A percentile compares a stretch with the other conserved stretches of the same genome.
These are phyloP conservation scores for Chesias legatella DNA, from an alignment of 2,888 invertebrate genomes.

Conservation along the genomic window DNA sequence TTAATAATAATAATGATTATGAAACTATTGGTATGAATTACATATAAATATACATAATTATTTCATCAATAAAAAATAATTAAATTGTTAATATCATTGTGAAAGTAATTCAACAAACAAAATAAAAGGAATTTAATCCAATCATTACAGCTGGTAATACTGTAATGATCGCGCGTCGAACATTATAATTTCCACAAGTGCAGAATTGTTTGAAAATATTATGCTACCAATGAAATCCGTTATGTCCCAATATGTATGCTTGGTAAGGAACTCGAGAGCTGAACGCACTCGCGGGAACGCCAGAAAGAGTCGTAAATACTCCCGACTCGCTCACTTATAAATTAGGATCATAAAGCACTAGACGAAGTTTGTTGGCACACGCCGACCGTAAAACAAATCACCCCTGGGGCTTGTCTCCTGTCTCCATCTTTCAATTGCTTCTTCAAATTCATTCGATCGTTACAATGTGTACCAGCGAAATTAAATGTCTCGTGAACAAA, in stretches of 20 bases:
- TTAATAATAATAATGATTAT: no score
- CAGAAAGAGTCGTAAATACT: slow-evolving; percentile 75
- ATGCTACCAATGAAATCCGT: not conserved
- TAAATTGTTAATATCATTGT: no score
- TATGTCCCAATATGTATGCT: slow-evolving; percentile 16
- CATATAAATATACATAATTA: no score
- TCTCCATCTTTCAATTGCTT: slow-evolving; percentile 67
- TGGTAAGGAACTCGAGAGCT: slow-evolving; percentile 29
- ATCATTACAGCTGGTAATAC: no score
- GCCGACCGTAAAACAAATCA: slow-evolving; percentile 75
- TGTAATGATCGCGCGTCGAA: no score
- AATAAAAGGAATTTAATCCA: no score
- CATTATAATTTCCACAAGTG: no score
- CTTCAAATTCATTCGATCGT: slow-evolving; percentile 58
- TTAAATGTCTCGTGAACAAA: no score
- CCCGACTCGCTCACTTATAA: slow-evolving; percentile 77
- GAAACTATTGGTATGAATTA: no score
- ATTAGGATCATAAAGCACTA: slow-evolving; percentile 80
- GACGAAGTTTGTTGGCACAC: slow-evolving; percentile 76
- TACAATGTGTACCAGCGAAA: slow-evolving; percentile 35
- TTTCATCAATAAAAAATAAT: no score
- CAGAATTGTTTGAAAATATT: no score
- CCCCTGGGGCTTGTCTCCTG: slow-evolving; percentile 53
- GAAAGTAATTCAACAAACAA: no score
- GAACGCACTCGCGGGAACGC: slow-evolving; percentile 71